Conservation (phyloP, 2,113 vertebrate species). For the Phodopus roborovskii region DNA sequence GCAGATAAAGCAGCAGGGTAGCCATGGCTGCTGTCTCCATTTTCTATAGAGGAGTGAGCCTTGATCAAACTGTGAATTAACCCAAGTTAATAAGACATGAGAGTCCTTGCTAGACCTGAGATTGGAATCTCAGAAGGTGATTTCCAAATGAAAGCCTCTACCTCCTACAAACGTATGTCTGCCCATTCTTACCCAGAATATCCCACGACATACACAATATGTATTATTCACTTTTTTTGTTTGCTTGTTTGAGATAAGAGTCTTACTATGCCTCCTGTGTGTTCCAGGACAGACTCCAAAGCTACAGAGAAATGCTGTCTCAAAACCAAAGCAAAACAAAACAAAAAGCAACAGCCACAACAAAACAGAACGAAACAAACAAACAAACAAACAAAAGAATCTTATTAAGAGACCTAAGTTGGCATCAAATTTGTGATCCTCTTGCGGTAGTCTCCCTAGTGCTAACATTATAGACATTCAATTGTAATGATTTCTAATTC, state of each 20-base stretch:
- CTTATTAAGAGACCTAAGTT: not conserved
- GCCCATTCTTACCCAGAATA: not conserved
- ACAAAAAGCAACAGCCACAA: too few relatives aligned
- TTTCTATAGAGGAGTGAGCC: not conserved
- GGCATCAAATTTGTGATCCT: not conserved
- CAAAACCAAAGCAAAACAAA: too few relatives aligned
- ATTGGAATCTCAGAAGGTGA: not conserved
- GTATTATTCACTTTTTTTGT: not conserved
- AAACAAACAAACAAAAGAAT: not conserved
- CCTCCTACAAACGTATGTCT: not conserved
- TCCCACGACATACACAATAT: not conserved
- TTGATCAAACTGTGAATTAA: not conserved
- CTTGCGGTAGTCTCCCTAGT: not conserved
- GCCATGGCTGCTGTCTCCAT: not conserved
- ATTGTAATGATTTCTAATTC: not conserved
- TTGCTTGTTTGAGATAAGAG: not conserved
- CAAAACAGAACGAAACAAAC: too few relatives aligned
- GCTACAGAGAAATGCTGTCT: too few relatives aligned
- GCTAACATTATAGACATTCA: not conserved
- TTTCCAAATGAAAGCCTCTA: not conserved
- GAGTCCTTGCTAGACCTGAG: not conserved
- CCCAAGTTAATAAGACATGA: constrained; percentile 26
- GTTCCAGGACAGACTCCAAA: too few relatives aligned
- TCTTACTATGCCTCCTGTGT: not conserved
- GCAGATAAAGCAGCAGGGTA: not conserved